Evolutionary conservation across 2,888 invertebrate species (phyloP), one percentile per base, ranked within the genome.

Genomic region (Nowickia ferox): DNA sequence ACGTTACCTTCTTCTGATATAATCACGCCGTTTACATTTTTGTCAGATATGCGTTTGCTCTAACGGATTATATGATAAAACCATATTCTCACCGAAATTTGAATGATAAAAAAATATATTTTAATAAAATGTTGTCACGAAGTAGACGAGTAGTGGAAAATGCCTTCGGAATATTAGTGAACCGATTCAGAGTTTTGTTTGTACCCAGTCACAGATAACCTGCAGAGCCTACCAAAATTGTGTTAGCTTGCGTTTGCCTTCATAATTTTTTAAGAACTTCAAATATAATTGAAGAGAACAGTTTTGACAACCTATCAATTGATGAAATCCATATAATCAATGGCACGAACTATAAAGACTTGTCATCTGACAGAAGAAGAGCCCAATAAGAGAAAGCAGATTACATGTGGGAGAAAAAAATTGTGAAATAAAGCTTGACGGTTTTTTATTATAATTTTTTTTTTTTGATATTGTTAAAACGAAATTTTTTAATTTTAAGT

Each of bases 71-170:
- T 61, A 63, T 59, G 59, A 59, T 72, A n/a, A 72, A 72, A 59
- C 72, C 59, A 11, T 59, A 59, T n/a, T 72, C 59, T 15, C 72
- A 72, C 22, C 19, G 46, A 59, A 72, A 72, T 10, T 6, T 72
- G 1, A 72, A 10, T 59, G 72, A 72, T 3, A 72, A 57, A 38
- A 30, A 72, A 72, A 30, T 59, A 13, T 59, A 46, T 72, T 80
- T 80, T 51, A 66, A 74, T 57, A 65, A 44, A 19, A 74, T 80
- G 17, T 80, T 30, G 4, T 30, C 66, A 19, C 38, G 80, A 65
- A 80, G 46, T 57, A 72, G 80, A 40, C 42, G 66, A 55, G 74
- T 80, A 8, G 66, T 80, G 9, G 82, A 76, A 65, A 76, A 82
- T 38, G 46, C 76, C 10, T 82, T 71, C 13, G 76, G 71, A 13